Evolutionary conservation across 2,113 vertebrate species (phyloP).

Genomic region (Alaudala cheleensis): DNA sequence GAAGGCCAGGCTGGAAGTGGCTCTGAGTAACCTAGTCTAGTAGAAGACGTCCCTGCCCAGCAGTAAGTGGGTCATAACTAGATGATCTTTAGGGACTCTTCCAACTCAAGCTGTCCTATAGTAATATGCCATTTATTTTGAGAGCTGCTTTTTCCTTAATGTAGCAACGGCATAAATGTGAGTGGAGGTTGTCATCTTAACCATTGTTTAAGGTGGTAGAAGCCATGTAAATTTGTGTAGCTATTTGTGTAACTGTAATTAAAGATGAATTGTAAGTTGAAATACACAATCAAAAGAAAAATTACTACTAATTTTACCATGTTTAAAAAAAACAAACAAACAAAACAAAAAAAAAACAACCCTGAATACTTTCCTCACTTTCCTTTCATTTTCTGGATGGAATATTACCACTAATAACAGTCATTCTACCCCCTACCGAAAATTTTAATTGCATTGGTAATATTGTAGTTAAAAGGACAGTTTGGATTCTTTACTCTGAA

Average conservation of each 20-base stretch:
- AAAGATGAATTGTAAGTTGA: background rate
- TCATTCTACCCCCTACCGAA: background rate
- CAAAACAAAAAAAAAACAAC: background rate
- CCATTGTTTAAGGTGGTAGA: background rate
- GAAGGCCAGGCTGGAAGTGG: background rate
- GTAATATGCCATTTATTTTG: background rate
- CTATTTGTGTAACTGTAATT: background rate
- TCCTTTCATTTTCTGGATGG: background rate
- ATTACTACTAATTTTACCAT: background rate
- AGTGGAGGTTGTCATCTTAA: background rate
- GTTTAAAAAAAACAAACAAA: no score
- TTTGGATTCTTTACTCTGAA: background rate
- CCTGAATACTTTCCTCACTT: background rate
- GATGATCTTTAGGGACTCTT: background rate
- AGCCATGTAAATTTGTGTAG: background rate
- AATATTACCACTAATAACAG: background rate
- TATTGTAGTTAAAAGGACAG: background rate
- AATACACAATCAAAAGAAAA: background rate
- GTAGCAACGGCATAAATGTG: background rate
- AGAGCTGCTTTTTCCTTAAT: background rate
- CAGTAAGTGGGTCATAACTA: background rate
- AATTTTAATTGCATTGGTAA: background rate
- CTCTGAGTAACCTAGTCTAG: background rate
- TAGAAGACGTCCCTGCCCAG: background rate
- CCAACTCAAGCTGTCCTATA: background rate